Base-by-base conservation (phyloP, 37 sponge, comb jelly and placozoan genomes). In the Oscarella lobularis region DNA sequence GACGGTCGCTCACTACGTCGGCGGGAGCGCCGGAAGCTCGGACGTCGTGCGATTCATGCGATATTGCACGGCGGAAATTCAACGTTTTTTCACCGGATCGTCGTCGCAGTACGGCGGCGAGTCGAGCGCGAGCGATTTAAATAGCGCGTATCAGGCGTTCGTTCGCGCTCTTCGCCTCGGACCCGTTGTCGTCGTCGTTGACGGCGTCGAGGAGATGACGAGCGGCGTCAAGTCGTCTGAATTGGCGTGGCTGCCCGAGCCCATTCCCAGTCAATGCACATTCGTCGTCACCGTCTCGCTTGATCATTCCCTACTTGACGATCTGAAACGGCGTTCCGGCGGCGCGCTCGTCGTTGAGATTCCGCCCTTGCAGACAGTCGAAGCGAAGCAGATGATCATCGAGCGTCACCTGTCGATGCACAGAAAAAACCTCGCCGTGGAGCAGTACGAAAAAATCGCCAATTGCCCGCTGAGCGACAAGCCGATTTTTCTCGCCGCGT, bases 1-100 rank as follows among this genome's bases (percentile, higher is more conserved):
- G n/a, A 4, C 31, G 6, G n/a, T 68, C 5, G 6, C 71, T 4
- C 29, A 68, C 29, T 68, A 68, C 29, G 71, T 68, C 6, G 71
- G 71, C 6, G 31, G 71, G 33, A 68, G 71, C 71, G 6, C 71
- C 5, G 29, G n/a, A 4, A 68, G 71, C 29, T 4, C 71, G 29
- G 29, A 14, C 31, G 4, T 14, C 29, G 33, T 68, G 5, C 5
- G 71, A 5, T 68, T 68, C 29, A 5, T 68, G 6, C 71, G 6
- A 14, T 14, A 68, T 34, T 68, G 71, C 71, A 68, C 29, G 31
- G 71, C 71, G 4, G 71, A 68, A 34, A 4, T 68, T 5, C 71
- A 34, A 4, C 29, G n/a, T 4, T 68, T 68, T 20, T 5, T 34
- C 71, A 14, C n/a, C 6, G 31, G 31, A 29, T 4, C 6, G 6